Evolutionary conservation across 2,888 invertebrate genomes (phyloP), one percentile per base, ranked within the genome.

Genomic region (Ochropleura plecta): DNA sequence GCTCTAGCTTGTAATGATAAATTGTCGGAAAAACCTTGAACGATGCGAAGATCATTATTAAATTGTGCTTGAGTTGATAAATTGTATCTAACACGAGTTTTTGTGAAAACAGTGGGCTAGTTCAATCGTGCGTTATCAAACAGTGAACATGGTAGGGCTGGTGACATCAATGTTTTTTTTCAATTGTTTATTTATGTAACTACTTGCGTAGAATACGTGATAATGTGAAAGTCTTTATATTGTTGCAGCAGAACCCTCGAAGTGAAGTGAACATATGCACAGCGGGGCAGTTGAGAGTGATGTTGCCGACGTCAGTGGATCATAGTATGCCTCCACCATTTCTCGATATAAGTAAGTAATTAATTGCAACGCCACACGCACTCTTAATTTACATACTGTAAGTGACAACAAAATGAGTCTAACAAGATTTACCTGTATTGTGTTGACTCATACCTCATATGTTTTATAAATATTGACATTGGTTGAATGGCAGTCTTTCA

Each of bases 101-200:
- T 79, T 63, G 40, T 67, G 40, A 77, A 78, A 84, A 83, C 77
- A 85, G 86, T 80, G 82, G 16, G 14, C 59, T 80, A 81, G 78
- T 82, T 79, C 70, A 78, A 82, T 77, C 48, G 73, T 81, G 59
- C 42, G 51, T 53, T 74, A 57, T 53, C 64, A 64, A 68, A 70
- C 69, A 81, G 76, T 65, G 66, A 86, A 87, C 80, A 93, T 93
- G 93, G 93, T 93, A 90, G 88, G 82, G 75, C 74, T 84, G 76
- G 86, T 88, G 89, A 88, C 86, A 82, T 71, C 70, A 72, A 81
- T 86, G 88, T 89, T 89, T 90, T 91, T 89, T 88, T 89, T 81
- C 87, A 91, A 90, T 92, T 94, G 93, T 95, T 95, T 95, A 94
- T 94, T 92, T 95, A 93, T 92, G 90, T 94, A 94, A 93, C 92